Conservation (phyloP, 2,797 vertebrate species). For the Cirrhinus molitorella region DNA sequence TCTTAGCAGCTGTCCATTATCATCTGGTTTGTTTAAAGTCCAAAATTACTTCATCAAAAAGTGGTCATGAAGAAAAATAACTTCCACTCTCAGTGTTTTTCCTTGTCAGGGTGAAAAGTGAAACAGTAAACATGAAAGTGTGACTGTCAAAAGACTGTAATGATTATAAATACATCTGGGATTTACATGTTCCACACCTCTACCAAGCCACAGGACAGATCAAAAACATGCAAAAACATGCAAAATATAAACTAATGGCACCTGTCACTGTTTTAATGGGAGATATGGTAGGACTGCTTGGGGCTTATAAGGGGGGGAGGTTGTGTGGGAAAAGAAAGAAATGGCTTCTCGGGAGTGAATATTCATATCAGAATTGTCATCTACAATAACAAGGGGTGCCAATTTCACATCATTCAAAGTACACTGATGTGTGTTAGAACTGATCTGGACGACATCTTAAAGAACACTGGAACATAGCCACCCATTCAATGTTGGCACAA, state of each 20-base stretch:
- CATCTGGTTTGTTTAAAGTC: slow-evolving; percentile 70
- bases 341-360: slow-evolving; percentile 38
- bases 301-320: slow-evolving; percentile 20
- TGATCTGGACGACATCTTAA: slow-evolving; percentile 33
- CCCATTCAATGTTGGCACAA: slow-evolving; percentile 34
- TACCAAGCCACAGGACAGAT: slow-evolving; percentile 63
- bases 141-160: slow-evolving; percentile 69
- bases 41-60: slow-evolving; percentile 51
- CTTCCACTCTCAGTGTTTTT: slow-evolving; percentile 73
- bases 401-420: slow-evolving; percentile 44
- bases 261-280: slow-evolving; percentile 57
- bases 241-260: slow-evolving; percentile 58
- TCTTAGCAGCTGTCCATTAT: slow-evolving; percentile 67
- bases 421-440: slow-evolving; percentile 15
- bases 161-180: slow-evolving; percentile 76
- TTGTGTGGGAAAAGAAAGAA: slow-evolving; percentile 25
- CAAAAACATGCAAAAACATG: slow-evolving; percentile 65
- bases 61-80: slow-evolving; percentile 76
- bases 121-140: slow-evolving; percentile 71
- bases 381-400: slow-evolving; percentile 41
- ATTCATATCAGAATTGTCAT: slow-evolving; percentile 51
- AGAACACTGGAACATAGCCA: slow-evolving; percentile 42
- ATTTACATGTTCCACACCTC: slow-evolving; percentile 73
- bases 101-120: slow-evolving; percentile 76
- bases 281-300: slow-evolving; percentile 34